A percentile compares a stretch with the other conserved stretches of the same genome.
Conservation (phyloP, 1,140 invertebrate species). For the Calliphora vicina region DNA sequence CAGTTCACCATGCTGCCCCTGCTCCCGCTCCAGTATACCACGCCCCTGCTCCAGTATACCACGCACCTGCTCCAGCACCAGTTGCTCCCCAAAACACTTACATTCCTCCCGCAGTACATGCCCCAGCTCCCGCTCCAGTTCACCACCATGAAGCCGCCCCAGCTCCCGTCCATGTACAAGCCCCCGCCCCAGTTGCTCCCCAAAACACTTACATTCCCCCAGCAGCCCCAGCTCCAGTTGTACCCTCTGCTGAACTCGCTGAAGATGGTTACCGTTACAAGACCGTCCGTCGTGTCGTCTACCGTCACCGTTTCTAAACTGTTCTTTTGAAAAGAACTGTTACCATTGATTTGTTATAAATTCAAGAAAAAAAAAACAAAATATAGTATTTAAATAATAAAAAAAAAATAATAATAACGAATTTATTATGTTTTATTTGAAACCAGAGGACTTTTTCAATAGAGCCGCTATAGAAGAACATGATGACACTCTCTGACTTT, state of each 20-base stretch:
- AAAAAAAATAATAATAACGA: neutral
- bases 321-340: neutral
- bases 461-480: too few species aligned
- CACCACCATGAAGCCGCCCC: neutral
- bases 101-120: neutral
- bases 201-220: neutral
- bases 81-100: neutral
- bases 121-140: neutral
- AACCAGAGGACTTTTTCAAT: too few species aligned
- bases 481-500: too few species aligned
- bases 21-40: neutral
- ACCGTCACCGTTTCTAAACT: slow-evolving; percentile 45
- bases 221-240: neutral
- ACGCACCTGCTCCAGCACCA: neutral
- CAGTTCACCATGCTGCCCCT: neutral
- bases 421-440: too few species aligned
- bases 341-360: neutral
- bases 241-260: neutral
- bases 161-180: neutral
- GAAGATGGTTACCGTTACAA: slow-evolving; percentile 54
- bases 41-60: neutral
- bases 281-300: slow-evolving; percentile 49
- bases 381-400: neutral
- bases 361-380: neutral
- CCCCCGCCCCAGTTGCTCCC: neutral